A percentile compares a stretch with the other conserved stretches of the same genome.
These are phyloP conservation scores for Cynopterus brachyotis DNA, from an alignment of 2,113 vertebrate species.

Conservation along the genomic window DNA sequence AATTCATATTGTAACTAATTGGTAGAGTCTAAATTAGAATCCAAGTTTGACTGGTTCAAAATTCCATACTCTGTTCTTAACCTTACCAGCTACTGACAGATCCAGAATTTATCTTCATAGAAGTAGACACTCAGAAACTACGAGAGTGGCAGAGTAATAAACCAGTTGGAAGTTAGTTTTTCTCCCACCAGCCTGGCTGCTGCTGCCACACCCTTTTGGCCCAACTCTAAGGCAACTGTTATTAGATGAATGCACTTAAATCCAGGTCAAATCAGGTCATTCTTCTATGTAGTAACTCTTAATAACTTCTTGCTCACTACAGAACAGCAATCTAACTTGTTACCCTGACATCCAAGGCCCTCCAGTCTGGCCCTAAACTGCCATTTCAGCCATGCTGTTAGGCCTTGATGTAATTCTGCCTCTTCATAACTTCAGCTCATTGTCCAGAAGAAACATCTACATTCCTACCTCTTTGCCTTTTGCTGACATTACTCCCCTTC, in stretches of 20 bases:
- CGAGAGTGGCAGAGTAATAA: background rate
- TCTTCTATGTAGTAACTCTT: background rate
- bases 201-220: background rate
- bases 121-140: background rate
- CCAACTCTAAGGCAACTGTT: background rate
- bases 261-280: background rate
- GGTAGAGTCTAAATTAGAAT: slow-evolving; percentile 16
- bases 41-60: background rate
- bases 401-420: background rate
- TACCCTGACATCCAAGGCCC: background rate
- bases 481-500: background rate
- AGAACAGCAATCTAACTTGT: background rate
- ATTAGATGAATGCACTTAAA: slow-evolving; percentile 34
- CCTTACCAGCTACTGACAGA: background rate
- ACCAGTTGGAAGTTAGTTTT: slow-evolving; percentile 7
- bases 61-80: background rate
- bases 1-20: background rate
- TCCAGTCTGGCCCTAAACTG: background rate
- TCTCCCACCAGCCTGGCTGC: background rate
- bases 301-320: background rate
- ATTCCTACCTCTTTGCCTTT: background rate
- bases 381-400: background rate
- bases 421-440: background rate
- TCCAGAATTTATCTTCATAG: slow-evolving; percentile 22
- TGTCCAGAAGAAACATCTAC: background rate